Conservation (phyloP, 2,888 invertebrate species). For the Masnerella sp. region DNA sequence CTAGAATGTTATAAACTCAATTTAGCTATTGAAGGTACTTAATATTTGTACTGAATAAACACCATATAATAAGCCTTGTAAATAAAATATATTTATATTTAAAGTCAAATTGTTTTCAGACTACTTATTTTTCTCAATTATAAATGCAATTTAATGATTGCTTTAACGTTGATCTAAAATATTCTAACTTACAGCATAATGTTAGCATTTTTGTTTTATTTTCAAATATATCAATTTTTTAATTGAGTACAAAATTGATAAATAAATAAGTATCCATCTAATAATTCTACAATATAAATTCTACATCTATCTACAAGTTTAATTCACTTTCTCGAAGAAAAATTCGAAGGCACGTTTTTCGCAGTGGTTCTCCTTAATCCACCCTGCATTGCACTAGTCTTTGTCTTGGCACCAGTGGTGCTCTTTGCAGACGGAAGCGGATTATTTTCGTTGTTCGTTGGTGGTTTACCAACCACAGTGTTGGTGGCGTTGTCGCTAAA, state of each 20-base stretch:
- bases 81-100: not conserved
- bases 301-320: not conserved
- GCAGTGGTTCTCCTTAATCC: constrained; percentile 68
- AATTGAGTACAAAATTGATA: constrained; percentile 35
- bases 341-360: constrained; percentile 12
- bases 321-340: constrained; percentile 16
- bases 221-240: not conserved
- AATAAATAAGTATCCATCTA: constrained; percentile 33
- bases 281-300: constrained; percentile 6
- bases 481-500: constrained; percentile 60
- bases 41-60: not conserved
- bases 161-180: too few species aligned
- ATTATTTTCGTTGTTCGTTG: constrained; percentile 68
- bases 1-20: constrained; percentile 32
- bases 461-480: constrained; percentile 9
- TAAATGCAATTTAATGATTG: too few species aligned
- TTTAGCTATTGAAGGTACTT: constrained; percentile 17
- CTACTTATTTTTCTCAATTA: too few species aligned
- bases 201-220: not conserved
- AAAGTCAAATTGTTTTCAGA: too few species aligned
- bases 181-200: not conserved
- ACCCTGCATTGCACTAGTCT: constrained; percentile 70
- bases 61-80: not conserved
- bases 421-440: constrained; percentile 65
- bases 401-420: constrained; percentile 69